Evolutionary conservation across 2,113 vertebrate species (phyloP), one percentile per base, ranked within the genome.

Genomic region (Bostrychus sinensis): DNA sequence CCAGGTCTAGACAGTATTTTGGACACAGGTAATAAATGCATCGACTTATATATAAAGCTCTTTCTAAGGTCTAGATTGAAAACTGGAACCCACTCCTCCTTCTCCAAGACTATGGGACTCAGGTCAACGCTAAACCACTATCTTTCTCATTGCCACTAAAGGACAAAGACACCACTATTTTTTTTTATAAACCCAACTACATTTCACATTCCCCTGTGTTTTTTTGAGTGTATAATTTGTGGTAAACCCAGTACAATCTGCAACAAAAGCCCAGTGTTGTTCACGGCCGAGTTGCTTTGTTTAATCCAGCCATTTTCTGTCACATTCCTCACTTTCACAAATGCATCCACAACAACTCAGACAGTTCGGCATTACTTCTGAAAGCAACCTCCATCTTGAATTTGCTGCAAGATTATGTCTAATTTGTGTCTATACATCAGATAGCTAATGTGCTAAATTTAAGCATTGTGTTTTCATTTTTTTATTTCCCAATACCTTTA

Each of bases 181-280:
- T 34, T 45, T 23, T 13, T 9, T 73, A 17, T 6, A 36, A 58
- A 64, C 23, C 30, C 23, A 26, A 9, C 4, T 14, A 5, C 4
- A 25, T 48, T 48, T 48, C 7, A 41, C 57, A 48, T 72, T 69
- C 61, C 56, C n/a, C 53, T 2, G 0, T 46, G 26, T 43, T 66
- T n/a, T n/a, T 34, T 46, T 8, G 16, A 46, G 55, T 73, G 23
- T 4, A 3, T 38, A 20, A 16, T 43, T 32, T 32, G n/a, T 48
- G 30, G 22, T 56, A 12, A 68, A 32, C 48, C 34, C n/a, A 11
- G 7, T 43, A 4, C 6, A 20, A 56, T 42, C 6, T 20, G 10
- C 42, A 46, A 45, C 26, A 26, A 26, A 25, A 28, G n/a, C 51
- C 23, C 17, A 3, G 25, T 55, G n/a, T 64, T 50, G 14, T 30